Evolutionary conservation across 64 coral and sea anemone species (phyloP), one percentile per base, ranked within the genome.

Genomic region (Cladopsammia gracilis): DNA sequence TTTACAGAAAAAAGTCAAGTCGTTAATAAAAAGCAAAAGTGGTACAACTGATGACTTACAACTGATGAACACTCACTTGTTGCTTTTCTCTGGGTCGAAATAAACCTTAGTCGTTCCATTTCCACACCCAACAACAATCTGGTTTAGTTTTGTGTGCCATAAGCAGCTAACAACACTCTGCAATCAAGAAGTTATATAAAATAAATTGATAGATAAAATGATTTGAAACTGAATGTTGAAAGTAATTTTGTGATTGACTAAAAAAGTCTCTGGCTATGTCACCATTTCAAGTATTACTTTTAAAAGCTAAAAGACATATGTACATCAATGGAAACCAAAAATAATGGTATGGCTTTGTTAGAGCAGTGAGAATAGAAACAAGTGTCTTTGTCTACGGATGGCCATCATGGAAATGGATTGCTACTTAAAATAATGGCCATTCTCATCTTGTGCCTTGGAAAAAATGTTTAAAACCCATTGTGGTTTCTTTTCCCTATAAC

Each of bases 161-260:
- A 98, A 74, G 46, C 90, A 93, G 42, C 95, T 96, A 18, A 98
- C 97, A 9, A 96, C 97, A 93, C 97, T 98, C 97, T 98, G 57
- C 18, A 70, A 57, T n/a, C 24, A 89, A 25, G 56, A 12, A 44
- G 23, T 9, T 47, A 19, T 18, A 22, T 50, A 0, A 56, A 15
- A 72, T 25, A 9, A 13, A 72, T 25, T 9, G 15, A 25, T 10
- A 44, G 18, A 76, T 2, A 59, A 87, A 16, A 46, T 5, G 16
- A 18, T 64, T 20, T 64, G 2, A 15, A 66, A 23, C 15, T 34
- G 34, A 34, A 2, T 34, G 34, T 34, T 34, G 34, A 34, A 34
- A 34, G 34, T 34, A 34, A 34, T 34, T 34, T 86, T 23, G 18
- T 86, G 11, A 42, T 18, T 70, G 52, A 49, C 58, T 67, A 65